Base-by-base conservation (phyloP, 2,797 vertebrate species). In the Sardinella longiceps region DNA sequence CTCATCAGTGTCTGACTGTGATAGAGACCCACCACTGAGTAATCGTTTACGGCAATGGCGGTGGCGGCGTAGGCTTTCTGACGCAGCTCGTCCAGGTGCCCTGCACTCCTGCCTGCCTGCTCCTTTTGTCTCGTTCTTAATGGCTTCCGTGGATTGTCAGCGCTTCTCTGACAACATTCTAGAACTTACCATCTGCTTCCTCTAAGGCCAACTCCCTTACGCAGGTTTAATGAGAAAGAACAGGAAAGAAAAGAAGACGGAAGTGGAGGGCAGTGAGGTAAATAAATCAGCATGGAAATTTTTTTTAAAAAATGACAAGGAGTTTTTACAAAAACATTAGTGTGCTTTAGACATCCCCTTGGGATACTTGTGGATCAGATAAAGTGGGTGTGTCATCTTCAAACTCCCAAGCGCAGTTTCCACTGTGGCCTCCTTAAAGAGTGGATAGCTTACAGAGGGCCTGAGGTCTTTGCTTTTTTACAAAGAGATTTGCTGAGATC, bases 141-240 rank as follows among this genome's bases (percentile, higher is more conserved):
- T 85, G 58, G 66, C 82, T 90, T 88, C 86, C 83, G 56, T 45
- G 83, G 83, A 90, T 87, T 90, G 86, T 86, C 81, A 82, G 43
- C 39, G 81, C 82, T 45, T 83, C 46, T 83, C 77, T 86, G 84
- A 77, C 88, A 87, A 86, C 46, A 25, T 84, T 87, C 86, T 80
- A 80, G 43, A 81, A 84, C 81, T 83, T 80, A 70, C 89, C 89
- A 91, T 87, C 90, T 90, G 90, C 86, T 92, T 91, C 87, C 89
- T 89, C 74, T 74, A 82, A 84, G 87, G 83, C 84, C 83, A 80
- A 56, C 46, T 83, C 80, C 84, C 84, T 60, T 60, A 81, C 85
- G 84, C 45, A 83, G 80, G 77, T 84, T 66, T 43, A 28, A 23
- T 15, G 25, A 30, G 80, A 48, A 23, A 84, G 43, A 63, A n/a